A percentile compares a stretch with the other conserved stretches of the same genome.
These are phyloP conservation scores for Papilio xuthus DNA, from an alignment of 1,140 invertebrate genomes.

Conservation along the genomic window DNA sequence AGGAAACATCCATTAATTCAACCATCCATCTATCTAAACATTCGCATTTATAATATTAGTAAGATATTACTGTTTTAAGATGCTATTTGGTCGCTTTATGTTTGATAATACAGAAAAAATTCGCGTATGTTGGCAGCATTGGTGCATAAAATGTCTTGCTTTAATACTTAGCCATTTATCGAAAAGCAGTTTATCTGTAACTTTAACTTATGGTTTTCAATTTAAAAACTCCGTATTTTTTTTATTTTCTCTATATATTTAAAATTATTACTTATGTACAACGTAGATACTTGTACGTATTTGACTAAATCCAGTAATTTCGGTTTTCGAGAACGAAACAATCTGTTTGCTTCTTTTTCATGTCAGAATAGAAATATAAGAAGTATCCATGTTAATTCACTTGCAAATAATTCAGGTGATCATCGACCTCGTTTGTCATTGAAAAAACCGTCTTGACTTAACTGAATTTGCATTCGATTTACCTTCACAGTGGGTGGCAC, in stretches of 20 bases:
- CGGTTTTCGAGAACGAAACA: neutral
- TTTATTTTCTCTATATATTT: too few species aligned
- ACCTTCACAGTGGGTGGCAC: constrained; percentile 23
- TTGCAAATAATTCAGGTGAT: neutral
- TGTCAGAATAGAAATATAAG: neutral
- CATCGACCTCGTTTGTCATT: constrained; percentile 6
- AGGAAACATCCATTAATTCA: too few species aligned
- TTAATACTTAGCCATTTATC: neutral
- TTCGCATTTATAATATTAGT: too few species aligned
- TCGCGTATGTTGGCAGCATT: neutral
- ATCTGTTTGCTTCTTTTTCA: neutral
- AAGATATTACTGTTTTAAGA: neutral
- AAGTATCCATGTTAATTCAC: neutral
- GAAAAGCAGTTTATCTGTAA: neutral
- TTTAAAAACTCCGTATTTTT: too few species aligned
- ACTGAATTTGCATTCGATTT: constrained; percentile 22
- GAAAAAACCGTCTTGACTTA: constrained; percentile 8
- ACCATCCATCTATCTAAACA: too few species aligned
- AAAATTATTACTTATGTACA: too few species aligned
- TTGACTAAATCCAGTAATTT: neutral
- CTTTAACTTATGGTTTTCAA: neutral
- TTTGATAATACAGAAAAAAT: neutral
- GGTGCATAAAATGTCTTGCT: neutral
- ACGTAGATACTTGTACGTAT: neutral
- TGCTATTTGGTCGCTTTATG: neutral